These are phyloP conservation scores for Dasyprocta punctata DNA, from an alignment of 2,113 vertebrate species.

Conservation along the genomic window DNA sequence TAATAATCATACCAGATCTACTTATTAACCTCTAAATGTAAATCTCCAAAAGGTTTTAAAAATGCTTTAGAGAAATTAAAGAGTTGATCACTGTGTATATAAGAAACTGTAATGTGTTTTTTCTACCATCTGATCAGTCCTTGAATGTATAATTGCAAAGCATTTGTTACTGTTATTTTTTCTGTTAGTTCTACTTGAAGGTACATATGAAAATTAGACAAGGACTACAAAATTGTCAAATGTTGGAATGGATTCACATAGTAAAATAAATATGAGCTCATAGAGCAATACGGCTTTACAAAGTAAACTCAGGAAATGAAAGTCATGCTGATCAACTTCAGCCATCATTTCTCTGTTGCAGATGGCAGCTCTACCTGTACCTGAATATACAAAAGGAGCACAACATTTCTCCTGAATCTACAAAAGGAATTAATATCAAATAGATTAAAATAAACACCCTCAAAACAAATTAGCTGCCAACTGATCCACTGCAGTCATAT, in stretches of 20 bases:
- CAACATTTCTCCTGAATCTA: conserved; percentile 77
- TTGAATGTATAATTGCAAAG: conserved; percentile 29
- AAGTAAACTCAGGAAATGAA: conserved; percentile 80
- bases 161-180: conserved; percentile 49
- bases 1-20: conserved; percentile 34
- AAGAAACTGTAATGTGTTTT: neutral
- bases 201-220: conserved; percentile 65
- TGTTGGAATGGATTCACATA: conserved; percentile 62
- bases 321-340: conserved; percentile 78
- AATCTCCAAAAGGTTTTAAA: conserved; percentile 63
- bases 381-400: conserved; percentile 43
- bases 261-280: conserved; percentile 71
- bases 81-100: neutral
- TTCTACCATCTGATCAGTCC: neutral
- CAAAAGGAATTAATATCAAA: conserved; percentile 82
- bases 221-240: conserved; percentile 63
- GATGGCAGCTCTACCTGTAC: conserved; percentile 71
- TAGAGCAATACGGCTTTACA: conserved; percentile 72
- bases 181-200: conserved; percentile 30
- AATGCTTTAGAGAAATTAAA: conserved; percentile 49
- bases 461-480: conserved; percentile 77
- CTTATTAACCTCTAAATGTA: conserved; percentile 47
- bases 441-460: conserved; percentile 71
- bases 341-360: conserved; percentile 70
- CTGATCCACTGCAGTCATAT: conserved; percentile 57